phyloP scores from a whole-genome alignment of 2,888 invertebrate genomes.

The Endotricha flammealis region DNA sequence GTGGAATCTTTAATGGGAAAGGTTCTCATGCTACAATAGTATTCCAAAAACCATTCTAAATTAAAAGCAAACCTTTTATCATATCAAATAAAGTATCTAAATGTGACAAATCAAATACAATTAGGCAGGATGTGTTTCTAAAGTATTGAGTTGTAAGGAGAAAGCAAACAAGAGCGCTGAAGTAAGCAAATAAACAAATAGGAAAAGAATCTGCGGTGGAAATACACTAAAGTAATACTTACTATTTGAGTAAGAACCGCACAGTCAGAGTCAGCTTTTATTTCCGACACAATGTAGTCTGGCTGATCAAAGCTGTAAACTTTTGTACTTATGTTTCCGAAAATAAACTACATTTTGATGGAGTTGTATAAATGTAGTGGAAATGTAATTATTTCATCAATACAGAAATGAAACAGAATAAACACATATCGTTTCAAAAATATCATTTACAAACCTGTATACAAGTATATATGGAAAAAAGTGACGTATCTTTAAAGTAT shows the following conservation, averaged over 20 bases:
- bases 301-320: background rate
- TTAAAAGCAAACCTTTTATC: slow-evolving; percentile 23
- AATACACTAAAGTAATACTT: slow-evolving; percentile 14
- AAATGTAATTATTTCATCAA: too few relatives aligned
- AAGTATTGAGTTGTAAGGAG: slow-evolving; percentile 11
- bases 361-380: too few relatives aligned
- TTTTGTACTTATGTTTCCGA: background rate
- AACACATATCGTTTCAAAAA: too few relatives aligned
- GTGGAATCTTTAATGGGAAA: too few relatives aligned
- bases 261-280: slow-evolving; percentile 10
- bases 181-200: slow-evolving; percentile 16
- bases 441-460: too few relatives aligned
- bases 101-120: slow-evolving; percentile 32
- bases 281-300: slow-evolving; percentile 3
- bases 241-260: slow-evolving; percentile 16
- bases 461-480: too few relatives aligned
- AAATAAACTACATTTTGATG: too few relatives aligned
- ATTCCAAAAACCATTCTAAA: too few relatives aligned
- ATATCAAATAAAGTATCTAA: slow-evolving; percentile 30
- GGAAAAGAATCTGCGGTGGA: too few relatives aligned
- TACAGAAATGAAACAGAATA: too few relatives aligned
- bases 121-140: slow-evolving; percentile 27
- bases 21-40: too few relatives aligned
- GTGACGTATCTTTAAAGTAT: too few relatives aligned
- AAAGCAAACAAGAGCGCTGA: slow-evolving; percentile 7